These are phyloP conservation scores for Drosophila flavopinicola DNA, from an alignment of 2,888 invertebrate species.

Conservation along the genomic window DNA sequence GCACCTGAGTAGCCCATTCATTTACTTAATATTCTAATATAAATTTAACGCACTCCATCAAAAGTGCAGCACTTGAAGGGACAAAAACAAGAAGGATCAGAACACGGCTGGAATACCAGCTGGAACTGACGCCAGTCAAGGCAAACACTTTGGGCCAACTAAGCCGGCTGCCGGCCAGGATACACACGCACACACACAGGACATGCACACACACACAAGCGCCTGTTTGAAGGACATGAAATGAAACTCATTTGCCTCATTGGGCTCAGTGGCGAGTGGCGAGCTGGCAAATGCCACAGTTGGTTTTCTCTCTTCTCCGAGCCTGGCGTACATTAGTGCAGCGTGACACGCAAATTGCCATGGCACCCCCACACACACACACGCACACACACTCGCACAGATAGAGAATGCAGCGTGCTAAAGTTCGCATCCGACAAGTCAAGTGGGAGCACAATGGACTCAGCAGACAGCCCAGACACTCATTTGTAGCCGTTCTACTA, in stretches of 20 bases:
- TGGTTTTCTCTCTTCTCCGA: constrained; percentile 68
- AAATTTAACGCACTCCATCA: constrained; percentile 72
- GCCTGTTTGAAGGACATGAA: constrained; percentile 64
- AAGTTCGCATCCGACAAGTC: constrained; percentile 54
- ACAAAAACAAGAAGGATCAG: constrained; percentile 1
- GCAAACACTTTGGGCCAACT: constrained; percentile 53
- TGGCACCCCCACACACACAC: constrained; percentile 30
- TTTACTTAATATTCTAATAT: constrained; percentile 72
- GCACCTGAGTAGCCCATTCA: constrained; percentile 57
- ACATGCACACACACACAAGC: constrained; percentile 16
- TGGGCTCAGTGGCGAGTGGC: constrained; percentile 41
- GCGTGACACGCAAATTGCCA: constrained; percentile 75
- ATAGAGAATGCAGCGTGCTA: constrained; percentile 49
- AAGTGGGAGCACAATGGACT: constrained; percentile 55
- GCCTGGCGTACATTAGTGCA: constrained; percentile 46
- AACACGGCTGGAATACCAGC: constrained; percentile 18
- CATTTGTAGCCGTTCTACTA: constrained; percentile 40
- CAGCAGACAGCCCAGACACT: constrained; percentile 44
- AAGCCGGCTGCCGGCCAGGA: constrained; percentile 21
- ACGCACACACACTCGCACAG: constrained; percentile 19
- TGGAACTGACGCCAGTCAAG: constrained; percentile 49
- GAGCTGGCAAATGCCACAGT: constrained; percentile 63
- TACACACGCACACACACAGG: constrained; percentile 30
- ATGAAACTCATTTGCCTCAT: constrained; percentile 72
- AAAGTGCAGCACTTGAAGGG: constrained; percentile 50